These are phyloP conservation scores for Leucophenga varia DNA, from an alignment of 1,140 invertebrate genomes.

Conservation along the genomic window DNA sequence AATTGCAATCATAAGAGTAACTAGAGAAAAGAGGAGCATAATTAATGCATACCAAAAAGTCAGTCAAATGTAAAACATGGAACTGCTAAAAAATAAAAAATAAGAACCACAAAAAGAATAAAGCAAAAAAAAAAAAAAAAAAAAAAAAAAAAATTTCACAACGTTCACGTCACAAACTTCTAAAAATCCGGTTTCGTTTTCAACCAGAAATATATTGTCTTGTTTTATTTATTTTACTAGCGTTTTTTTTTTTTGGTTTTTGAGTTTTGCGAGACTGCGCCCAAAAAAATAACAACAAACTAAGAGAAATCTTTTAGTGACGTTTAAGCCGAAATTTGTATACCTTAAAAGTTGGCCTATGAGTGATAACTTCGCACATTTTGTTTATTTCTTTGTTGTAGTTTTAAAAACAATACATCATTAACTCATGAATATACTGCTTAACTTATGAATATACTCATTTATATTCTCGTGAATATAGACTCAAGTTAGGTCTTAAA, in stretches of 20 bases:
- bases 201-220: constrained; percentile 34
- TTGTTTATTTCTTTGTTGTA: too few relatives aligned
- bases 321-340: too few relatives aligned
- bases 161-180: constrained; percentile 32
- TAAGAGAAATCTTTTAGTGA: too few relatives aligned
- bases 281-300: too few relatives aligned
- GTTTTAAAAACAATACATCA: too few relatives aligned
- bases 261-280: constrained; percentile 17
- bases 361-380: too few relatives aligned
- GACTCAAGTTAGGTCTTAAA: too few relatives aligned
- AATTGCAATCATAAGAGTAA: constrained; percentile 15
- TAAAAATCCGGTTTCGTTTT: constrained; percentile 52
- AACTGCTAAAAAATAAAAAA: not conserved
- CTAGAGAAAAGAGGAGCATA: constrained; percentile 25
- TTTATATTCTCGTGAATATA: too few relatives aligned
- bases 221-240: not conserved
- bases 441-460: too few relatives aligned
- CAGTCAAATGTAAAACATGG: constrained; percentile 37
- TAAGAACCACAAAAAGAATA: not conserved
- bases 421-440: too few relatives aligned
- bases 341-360: too few relatives aligned
- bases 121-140: constrained; percentile 3
- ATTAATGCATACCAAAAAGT: constrained; percentile 44
- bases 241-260: constrained; percentile 2
- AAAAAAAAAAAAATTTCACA: constrained; percentile 5